Evolutionary conservation across 1,140 invertebrate genomes (phyloP), one percentile per base, ranked within the genome.

Genomic region (Acromyrmex charruanus): DNA sequence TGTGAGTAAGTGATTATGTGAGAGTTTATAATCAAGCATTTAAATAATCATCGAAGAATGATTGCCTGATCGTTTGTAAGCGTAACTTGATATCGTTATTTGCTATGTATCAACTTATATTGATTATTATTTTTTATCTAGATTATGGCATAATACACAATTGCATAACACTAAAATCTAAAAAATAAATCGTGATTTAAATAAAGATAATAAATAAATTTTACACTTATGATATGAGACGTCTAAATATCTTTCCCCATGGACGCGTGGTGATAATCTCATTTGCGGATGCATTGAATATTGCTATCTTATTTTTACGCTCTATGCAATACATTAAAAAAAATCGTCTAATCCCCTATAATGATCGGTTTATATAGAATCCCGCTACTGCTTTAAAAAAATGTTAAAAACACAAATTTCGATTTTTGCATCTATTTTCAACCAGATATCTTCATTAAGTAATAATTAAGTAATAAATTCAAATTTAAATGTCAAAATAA

Each of bases 261-360:
- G 58, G 16, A 65, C 6, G 39, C 12, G 12, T 28, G 39, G 5
- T 85, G 79, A 89, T 88, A 88, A 88, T 89, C 71, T 88, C 84
- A 89, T 89, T 87, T 88, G 86, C 71, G 39, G 86, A 82, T 58
- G 68, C 59, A n/a, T 14, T 16, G 25, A 82, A 35, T 75, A 12
- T 18, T 55, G 79, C 87, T 84, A 77, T 86, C 39, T 44, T 44
- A 44, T 44, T 88, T 86, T 85, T 79, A 77, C 69, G 49, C 35
- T 61, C 39, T 53, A 31, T 18, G 39, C 39, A 49, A 58, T 25
- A 58, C 18, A 55, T 53, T 55, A n/a, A 31, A 35, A 44, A 10
- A 44, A 31, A 31, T 10, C 9, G 10, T 10, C 1, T 44, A 9
- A 44, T 44, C 7, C 1, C 1, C 9, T 44, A 28, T 31, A 31